These are phyloP conservation scores for Yoshiicerus persimilis DNA, from an alignment of 1,140 invertebrate species.

Conservation along the genomic window DNA sequence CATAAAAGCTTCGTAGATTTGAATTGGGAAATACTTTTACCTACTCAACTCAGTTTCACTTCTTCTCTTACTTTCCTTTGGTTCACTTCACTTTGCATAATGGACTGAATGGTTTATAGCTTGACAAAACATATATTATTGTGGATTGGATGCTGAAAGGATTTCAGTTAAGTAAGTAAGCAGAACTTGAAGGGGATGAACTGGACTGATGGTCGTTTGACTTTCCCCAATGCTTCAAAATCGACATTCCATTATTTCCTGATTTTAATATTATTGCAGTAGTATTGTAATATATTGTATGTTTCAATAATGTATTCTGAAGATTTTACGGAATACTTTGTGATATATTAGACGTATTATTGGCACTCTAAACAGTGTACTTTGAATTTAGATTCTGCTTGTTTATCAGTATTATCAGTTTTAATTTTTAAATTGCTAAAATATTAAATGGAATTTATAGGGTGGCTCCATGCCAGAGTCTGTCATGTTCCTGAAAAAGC, in stretches of 20 bases:
- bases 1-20: background rate
- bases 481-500: too few relatives aligned
- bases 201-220: background rate
- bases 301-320: background rate
- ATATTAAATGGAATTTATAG: too few relatives aligned
- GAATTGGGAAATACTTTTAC: constrained; percentile 20
- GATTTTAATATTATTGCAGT: background rate
- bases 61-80: background rate
- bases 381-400: too few relatives aligned
- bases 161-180: background rate
- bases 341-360: too few relatives aligned
- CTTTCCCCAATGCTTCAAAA: background rate
- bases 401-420: too few relatives aligned
- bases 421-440: too few relatives aligned
- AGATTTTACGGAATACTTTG: background rate
- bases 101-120: constrained; percentile 15
- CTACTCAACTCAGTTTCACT: background rate
- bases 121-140: constrained; percentile 23
- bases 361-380: too few relatives aligned
- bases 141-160: background rate
- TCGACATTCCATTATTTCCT: background rate
- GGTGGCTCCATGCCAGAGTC: too few relatives aligned
- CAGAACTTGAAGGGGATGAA: background rate
- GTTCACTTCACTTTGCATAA: constrained; percentile 19
- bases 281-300: background rate